These are phyloP conservation scores for Clarias macrocephalus DNA, from an alignment of 2,113 vertebrate species.

Conservation along the genomic window DNA sequence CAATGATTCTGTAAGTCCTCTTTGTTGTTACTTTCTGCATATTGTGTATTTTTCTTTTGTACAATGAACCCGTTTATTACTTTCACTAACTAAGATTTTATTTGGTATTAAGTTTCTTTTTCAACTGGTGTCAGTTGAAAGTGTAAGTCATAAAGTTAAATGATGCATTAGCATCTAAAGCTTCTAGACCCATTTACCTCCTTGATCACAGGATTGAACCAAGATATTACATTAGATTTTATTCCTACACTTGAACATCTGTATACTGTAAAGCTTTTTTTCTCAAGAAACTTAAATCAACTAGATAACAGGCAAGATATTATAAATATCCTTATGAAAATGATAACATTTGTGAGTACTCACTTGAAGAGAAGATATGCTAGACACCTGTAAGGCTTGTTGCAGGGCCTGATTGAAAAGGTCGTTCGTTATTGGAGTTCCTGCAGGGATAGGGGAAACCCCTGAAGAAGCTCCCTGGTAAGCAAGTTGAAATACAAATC, in stretches of 20 bases:
- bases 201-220: too few relatives aligned
- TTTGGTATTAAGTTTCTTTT: too few relatives aligned
- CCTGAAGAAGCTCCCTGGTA: constrained; percentile 72
- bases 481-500: background rate
- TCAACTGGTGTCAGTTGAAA: too few relatives aligned
- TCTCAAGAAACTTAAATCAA: background rate
- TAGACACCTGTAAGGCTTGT: constrained; percentile 83
- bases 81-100: too few relatives aligned
- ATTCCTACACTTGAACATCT: too few relatives aligned
- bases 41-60: too few relatives aligned
- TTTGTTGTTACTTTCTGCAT: too few relatives aligned
- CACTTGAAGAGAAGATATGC: constrained; percentile 81
- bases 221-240: too few relatives aligned
- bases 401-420: constrained; percentile 88
- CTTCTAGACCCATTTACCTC: background rate
- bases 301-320: background rate
- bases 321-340: background rate
- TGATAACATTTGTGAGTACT: constrained; percentile 45
- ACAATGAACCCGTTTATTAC: too few relatives aligned
- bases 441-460: constrained; percentile 79
- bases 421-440: constrained; percentile 84
- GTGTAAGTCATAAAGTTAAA: too few relatives aligned
- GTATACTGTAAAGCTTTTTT: background rate
- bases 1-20: too few relatives aligned
- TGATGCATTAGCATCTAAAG: too few relatives aligned